A percentile compares a stretch with the other conserved stretches of the same genome.
Conservation (phyloP, 2,113 vertebrate species). For the Eptesicus fuscus region DNA sequence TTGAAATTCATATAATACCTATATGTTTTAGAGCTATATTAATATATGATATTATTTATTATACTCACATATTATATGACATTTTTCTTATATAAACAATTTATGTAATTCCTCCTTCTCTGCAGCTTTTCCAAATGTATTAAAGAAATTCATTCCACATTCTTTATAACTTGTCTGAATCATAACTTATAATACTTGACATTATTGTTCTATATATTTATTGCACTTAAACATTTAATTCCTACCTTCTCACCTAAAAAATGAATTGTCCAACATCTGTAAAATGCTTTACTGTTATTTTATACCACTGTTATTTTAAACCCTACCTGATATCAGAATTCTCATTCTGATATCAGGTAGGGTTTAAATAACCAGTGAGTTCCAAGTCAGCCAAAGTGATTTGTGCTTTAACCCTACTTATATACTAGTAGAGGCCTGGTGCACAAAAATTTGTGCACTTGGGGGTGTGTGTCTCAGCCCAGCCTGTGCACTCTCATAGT, state of each 20-base stretch:
- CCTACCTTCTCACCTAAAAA: background rate
- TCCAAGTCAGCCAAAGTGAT: background rate
- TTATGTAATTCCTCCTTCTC: background rate
- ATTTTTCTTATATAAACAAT: background rate
- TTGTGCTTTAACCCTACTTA: background rate
- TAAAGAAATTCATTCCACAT: background rate
- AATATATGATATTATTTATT: background rate
- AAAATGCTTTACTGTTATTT: background rate
- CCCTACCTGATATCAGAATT: background rate
- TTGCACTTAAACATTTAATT: background rate
- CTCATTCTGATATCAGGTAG: background rate
- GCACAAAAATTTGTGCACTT: no score
- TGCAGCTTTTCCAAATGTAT: background rate
- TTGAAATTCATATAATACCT: background rate
- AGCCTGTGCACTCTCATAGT: no score
- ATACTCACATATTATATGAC: background rate
- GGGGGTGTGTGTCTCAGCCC: no score
- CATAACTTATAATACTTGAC: background rate
- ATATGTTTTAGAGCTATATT: background rate
- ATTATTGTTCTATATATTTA: background rate
- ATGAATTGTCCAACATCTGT: background rate
- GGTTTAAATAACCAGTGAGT: background rate
- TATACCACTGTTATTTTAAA: background rate
- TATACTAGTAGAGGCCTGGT: background rate
- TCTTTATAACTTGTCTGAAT: background rate